Percentiles rank a stretch among this genome's conserved stretches.
These are phyloP conservation scores for Phaethon lepturus DNA, from an alignment of 2,113 vertebrate species.

Conservation along the genomic window DNA sequence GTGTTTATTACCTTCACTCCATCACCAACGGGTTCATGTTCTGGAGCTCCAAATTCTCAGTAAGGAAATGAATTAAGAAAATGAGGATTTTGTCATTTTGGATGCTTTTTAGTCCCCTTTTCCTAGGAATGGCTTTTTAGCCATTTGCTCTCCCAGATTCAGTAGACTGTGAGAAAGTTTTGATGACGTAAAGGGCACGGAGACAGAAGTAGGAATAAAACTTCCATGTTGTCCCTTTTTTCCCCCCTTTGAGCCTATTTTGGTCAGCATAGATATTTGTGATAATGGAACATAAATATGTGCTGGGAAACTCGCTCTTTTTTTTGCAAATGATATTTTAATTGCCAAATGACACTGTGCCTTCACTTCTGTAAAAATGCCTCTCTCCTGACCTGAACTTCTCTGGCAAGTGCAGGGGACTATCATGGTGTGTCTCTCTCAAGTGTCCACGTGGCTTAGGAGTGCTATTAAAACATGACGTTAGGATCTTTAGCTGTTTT, in stretches of 20 bases:
- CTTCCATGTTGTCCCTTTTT: not conserved
- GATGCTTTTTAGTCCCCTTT: not conserved
- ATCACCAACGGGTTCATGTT: not conserved
- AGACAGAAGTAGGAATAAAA: not conserved
- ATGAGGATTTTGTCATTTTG: not conserved
- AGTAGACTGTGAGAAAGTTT: not conserved
- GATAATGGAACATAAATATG: not conserved
- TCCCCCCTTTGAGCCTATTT: not conserved
- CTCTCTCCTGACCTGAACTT: not conserved
- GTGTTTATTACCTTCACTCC: slow-evolving; percentile 40
- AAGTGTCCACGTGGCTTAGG: not conserved
- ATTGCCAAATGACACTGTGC: not conserved
- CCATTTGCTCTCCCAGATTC: not conserved
- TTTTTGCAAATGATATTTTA: not conserved
- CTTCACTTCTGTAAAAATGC: not conserved
- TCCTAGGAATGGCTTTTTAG: not conserved
- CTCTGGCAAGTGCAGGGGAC: not conserved
- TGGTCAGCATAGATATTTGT: not conserved
- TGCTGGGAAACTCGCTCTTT: not conserved
- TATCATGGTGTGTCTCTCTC: not conserved
- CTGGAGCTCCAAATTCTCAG: not conserved
- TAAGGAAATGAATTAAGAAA: not conserved
- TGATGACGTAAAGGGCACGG: not conserved
- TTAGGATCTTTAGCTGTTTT: not conserved
- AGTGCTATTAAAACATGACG: not conserved